Evolutionary conservation across 2,888 invertebrate genomes (phyloP), one percentile per base, ranked within the genome.

Genomic region (Cheiracanthium punctorium): DNA sequence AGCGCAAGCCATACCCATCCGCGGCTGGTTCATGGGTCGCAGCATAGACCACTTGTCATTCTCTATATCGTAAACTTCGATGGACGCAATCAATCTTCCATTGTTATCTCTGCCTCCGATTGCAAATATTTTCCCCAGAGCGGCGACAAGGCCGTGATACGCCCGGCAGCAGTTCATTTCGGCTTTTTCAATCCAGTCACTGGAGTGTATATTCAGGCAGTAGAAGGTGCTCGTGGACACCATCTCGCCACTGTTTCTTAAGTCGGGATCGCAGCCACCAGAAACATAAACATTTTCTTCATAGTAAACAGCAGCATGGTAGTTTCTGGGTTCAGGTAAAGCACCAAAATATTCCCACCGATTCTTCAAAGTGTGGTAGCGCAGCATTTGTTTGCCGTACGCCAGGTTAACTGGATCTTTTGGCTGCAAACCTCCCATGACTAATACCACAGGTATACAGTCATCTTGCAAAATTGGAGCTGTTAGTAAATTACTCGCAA

Each of bases 191-290:
- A 64, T n/a, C 87, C 87, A 87, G n/a, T 87, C 79, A 37, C 71
- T 82, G 20, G 81, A 76, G 65, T 77, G 73, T 12, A 87, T 79
- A 30, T 82, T 79, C 28, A 87, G 32, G 29, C 73, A 69, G 24
- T 64, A 87, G 4, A 72, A 73, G 1, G 82, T 82, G 2, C 48
- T 79, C n/a, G 87, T 82, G 20, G 87, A 17, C 1, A 87, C 82
- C 82, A 82, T 82, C 43, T 87, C 87, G 0, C 87, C 87, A 70
- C 82, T 72, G 7, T 87, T 87, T 28, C 72, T 32, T 43, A 58
- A 69, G 29, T 87, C 87, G 28, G 87, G 82, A 74, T 87, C 77
- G 48, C 75, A 87, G 1, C 87, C 87, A 82, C 88, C 88, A n/a
- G 82, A 80, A 0, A 88, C 76, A 80, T 88, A 88, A 52, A 88